A percentile compares a stretch with the other conserved stretches of the same genome.
Conservation (phyloP, 2,113 vertebrate species). For the Lagopus muta region DNA sequence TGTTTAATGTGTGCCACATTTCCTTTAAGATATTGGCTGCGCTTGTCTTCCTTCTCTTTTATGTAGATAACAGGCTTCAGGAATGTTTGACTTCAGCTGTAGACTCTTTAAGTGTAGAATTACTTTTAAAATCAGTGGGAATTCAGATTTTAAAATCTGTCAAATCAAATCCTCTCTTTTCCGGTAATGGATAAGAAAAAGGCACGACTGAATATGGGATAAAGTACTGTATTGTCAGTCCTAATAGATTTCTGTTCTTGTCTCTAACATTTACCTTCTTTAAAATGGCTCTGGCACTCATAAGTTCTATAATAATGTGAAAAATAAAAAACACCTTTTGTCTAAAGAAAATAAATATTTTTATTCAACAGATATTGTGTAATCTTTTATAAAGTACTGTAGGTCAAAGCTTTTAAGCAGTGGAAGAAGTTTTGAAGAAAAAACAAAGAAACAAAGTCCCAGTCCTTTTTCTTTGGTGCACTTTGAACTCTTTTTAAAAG, state of each 20-base stretch:
- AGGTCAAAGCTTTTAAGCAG: background rate
- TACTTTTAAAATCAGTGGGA: background rate
- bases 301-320: background rate
- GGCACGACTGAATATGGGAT: background rate
- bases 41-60: background rate
- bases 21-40: background rate
- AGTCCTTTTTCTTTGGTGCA: background rate
- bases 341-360: background rate
- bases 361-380: background rate
- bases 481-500: background rate
- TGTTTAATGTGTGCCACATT: background rate
- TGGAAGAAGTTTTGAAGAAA: background rate
- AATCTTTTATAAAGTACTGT: background rate
- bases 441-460: background rate
- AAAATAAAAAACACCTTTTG: background rate
- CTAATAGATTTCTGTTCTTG: background rate
- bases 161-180: background rate
- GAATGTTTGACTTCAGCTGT: background rate
- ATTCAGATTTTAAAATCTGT: background rate
- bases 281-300: background rate
- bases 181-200: background rate
- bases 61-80: background rate
- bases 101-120: background rate
- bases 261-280: background rate
- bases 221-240: background rate